phyloP scores from a whole-genome alignment of 2,888 invertebrate species.

The Rhopalosiphum nymphaeae region DNA sequence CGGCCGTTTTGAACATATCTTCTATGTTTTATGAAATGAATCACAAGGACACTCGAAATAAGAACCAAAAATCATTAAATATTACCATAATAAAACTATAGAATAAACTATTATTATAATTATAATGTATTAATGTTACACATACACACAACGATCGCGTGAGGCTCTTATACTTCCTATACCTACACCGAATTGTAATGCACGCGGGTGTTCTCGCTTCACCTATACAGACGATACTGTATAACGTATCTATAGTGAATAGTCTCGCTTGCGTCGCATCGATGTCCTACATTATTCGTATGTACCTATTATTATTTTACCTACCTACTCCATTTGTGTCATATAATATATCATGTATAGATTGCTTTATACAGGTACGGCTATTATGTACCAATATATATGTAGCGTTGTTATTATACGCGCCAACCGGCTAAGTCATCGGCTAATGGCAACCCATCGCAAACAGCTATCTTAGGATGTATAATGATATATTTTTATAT shows the following conservation, averaged over 20 bases:
- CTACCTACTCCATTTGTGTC: slow-evolving; percentile 9
- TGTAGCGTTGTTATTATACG: neutral
- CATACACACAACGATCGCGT: neutral
- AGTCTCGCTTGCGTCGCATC: slow-evolving; percentile 8
- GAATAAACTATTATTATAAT: neutral
- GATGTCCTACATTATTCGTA: slow-evolving; percentile 57
- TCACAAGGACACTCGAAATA: neutral
- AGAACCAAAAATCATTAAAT: neutral
- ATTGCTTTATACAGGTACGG: neutral
- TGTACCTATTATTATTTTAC: slow-evolving; percentile 18
- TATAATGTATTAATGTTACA: neutral
- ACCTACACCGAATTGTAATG: neutral
- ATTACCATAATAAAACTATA: neutral
- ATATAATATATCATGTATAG: neutral
- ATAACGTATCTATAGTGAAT: neutral
- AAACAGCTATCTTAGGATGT: neutral
- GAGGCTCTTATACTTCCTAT: neutral
- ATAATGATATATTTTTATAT: neutral
- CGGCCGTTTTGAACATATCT: slow-evolving; percentile 24
- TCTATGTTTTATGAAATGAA: neutral
- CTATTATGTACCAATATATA: slow-evolving; percentile 6
- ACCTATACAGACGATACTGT: slow-evolving; percentile 18
- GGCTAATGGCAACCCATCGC: neutral
- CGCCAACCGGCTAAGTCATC: neutral
- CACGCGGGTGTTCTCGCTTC: slow-evolving; percentile 1